phyloP scores from a whole-genome alignment of 2,113 vertebrate species.

The Sapayoa aenigma region DNA sequence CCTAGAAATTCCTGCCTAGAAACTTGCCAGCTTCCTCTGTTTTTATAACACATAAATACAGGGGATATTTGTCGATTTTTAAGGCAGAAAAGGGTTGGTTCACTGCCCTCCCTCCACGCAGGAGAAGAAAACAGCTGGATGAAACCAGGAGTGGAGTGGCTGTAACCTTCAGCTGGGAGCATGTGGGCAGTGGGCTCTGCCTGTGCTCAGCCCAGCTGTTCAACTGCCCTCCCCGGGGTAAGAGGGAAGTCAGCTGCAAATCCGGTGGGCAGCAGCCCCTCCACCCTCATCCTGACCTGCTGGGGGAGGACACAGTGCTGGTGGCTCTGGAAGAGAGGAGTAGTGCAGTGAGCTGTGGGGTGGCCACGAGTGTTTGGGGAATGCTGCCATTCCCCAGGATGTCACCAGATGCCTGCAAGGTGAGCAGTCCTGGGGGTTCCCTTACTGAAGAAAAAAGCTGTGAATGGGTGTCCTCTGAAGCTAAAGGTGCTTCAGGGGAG shows the following conservation, averaged over 20 bases:
- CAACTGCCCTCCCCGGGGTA: neutral
- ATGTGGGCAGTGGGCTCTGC: neutral
- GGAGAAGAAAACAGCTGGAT: neutral
- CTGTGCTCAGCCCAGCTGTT: fast-evolving
- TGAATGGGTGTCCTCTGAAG: neutral
- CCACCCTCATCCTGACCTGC: neutral
- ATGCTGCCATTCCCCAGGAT: neutral
- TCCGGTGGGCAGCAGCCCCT: neutral
- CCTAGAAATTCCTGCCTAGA: neutral
- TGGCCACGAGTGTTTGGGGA: neutral
- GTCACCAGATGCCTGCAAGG: neutral
- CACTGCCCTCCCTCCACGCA: fast-evolving
- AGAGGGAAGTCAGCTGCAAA: neutral
- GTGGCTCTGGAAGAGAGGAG: neutral
- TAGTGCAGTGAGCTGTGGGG: neutral
- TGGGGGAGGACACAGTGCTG: neutral
- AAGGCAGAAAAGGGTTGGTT: neutral
- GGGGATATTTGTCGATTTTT: neutral
- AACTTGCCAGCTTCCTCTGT: neutral
- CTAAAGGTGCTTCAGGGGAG: neutral
- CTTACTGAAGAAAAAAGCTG: neutral
- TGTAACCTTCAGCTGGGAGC: neutral
- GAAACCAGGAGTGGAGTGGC: neutral
- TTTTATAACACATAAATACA: neutral
- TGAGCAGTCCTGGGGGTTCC: fast-evolving